These are phyloP conservation scores for Miniopterus natalensis DNA, from an alignment of 2,113 vertebrate genomes.

Conservation along the genomic window DNA sequence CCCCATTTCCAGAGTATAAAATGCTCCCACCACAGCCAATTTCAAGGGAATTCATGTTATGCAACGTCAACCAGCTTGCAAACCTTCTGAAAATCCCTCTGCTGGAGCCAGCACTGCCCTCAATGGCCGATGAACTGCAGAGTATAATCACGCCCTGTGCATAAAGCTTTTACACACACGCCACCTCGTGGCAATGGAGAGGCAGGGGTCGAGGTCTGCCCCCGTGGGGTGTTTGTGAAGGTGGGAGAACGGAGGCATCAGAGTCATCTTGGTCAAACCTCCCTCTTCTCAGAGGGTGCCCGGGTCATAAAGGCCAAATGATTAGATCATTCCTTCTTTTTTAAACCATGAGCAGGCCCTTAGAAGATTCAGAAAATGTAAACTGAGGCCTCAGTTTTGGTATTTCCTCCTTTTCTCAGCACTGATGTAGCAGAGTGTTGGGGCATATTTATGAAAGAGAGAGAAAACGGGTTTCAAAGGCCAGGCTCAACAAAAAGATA, in stretches of 20 bases:
- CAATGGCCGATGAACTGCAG: neutral
- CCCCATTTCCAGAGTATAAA: neutral
- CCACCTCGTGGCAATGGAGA: neutral
- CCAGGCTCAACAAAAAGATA: neutral
- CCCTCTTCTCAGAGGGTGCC: neutral
- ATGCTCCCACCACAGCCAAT: neutral
- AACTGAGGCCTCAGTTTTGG: neutral
- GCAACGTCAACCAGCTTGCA: neutral
- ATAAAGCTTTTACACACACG: neutral
- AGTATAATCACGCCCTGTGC: neutral
- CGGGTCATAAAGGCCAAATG: neutral
- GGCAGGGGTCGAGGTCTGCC: accelerated
- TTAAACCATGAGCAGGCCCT: neutral
- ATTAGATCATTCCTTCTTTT: neutral
- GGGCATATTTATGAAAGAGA: neutral
- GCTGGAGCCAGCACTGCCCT: neutral
- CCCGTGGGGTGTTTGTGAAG: neutral
- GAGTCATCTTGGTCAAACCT: neutral
- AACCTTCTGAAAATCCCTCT: neutral
- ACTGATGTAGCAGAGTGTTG: neutral
- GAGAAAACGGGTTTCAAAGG: neutral
- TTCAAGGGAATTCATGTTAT: neutral
- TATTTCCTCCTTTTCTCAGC: neutral
- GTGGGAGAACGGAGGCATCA: neutral
- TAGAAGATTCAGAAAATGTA: neutral